phyloP scores from a whole-genome alignment of 2,113 vertebrate species.

The Scytalopus superciliaris region DNA sequence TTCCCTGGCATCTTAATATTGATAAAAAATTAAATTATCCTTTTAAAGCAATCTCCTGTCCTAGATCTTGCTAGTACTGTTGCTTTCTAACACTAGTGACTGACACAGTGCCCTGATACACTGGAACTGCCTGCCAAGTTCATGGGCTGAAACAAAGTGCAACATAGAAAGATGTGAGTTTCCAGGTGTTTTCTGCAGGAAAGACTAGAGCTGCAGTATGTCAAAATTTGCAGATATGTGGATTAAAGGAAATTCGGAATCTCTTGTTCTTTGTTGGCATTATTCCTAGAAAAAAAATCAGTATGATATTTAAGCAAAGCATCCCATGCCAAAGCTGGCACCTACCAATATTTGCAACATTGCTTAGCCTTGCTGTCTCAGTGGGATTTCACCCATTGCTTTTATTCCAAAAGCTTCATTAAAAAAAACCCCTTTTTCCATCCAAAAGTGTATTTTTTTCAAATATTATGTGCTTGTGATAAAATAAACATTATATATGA shows the following conservation, averaged over 20 bases:
- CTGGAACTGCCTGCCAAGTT: neutral
- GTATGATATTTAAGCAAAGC: neutral
- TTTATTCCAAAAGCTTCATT: neutral
- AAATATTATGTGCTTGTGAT: neutral
- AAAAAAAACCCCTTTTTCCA: fast-evolving
- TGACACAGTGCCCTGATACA: fast-evolving
- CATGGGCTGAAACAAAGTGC: neutral
- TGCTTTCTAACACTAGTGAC: neutral
- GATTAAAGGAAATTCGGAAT: neutral
- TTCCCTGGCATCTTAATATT: neutral
- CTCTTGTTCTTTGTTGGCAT: neutral
- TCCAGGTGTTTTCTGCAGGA: neutral
- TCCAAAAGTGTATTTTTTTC: neutral
- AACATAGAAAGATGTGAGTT: neutral
- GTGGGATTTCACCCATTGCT: neutral
- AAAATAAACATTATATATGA: neutral
- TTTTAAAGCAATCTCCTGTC: neutral
- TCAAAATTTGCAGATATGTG: neutral
- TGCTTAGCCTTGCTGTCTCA: neutral
- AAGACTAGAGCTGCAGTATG: neutral
- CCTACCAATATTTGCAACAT: neutral
- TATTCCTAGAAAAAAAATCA: neutral
- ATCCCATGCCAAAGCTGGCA: neutral
- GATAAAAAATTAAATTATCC: neutral
- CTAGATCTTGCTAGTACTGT: neutral